Conservation (phyloP, 2,888 invertebrate genomes). For the Epiblema foenella region DNA sequence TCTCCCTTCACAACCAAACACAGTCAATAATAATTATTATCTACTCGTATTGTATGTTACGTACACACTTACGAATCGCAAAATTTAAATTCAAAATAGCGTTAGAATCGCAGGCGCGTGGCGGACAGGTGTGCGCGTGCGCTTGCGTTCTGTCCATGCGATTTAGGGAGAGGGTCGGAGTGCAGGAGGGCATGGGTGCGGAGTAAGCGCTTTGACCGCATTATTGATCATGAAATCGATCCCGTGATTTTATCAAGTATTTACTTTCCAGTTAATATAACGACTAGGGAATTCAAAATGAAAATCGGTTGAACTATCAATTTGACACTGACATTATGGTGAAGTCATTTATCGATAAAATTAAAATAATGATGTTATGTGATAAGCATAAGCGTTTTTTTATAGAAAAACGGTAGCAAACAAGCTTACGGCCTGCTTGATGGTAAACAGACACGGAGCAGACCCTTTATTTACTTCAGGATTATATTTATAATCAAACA, state of each 20-base stretch:
- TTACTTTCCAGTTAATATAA: background rate
- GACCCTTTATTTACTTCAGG: too few relatives aligned
- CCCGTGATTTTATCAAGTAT: background rate
- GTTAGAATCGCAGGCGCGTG: slow-evolving; percentile 46
- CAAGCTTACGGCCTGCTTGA: too few relatives aligned
- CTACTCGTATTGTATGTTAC: slow-evolving; percentile 29
- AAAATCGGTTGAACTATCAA: too few relatives aligned
- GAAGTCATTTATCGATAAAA: too few relatives aligned
- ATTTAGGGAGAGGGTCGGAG: slow-evolving; percentile 46
- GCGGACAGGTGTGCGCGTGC: slow-evolving; percentile 47
- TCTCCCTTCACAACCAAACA: slow-evolving; percentile 14
- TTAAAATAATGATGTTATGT: too few relatives aligned
- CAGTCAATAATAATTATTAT: slow-evolving; percentile 41
- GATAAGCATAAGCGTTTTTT: too few relatives aligned
- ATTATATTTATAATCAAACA: too few relatives aligned
- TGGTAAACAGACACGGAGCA: too few relatives aligned
- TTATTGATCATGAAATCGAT: background rate
- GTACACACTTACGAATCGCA: slow-evolving; percentile 21
- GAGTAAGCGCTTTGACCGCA: slow-evolving; percentile 36
- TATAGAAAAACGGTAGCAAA: too few relatives aligned
- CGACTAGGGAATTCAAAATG: background rate
- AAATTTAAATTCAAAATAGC: slow-evolving; percentile 41
- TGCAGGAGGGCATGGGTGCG: slow-evolving; percentile 21
- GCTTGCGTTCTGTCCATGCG: slow-evolving; percentile 7
- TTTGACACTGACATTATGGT: too few relatives aligned